phyloP scores from a whole-genome alignment of 1,140 invertebrate genomes.

The Lucilia cuprina region DNA sequence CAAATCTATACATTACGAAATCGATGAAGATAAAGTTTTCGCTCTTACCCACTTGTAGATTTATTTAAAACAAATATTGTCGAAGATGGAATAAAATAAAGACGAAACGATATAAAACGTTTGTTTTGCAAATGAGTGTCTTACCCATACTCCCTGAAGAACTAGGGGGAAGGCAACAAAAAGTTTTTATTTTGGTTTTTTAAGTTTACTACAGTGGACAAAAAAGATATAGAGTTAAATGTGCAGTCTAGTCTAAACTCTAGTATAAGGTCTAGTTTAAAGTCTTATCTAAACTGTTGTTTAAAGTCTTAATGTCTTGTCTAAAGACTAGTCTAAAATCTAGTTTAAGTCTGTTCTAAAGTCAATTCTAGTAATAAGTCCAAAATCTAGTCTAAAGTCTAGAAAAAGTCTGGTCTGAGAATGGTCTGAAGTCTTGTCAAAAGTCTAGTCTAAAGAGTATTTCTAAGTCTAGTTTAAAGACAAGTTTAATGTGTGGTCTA shows the following conservation, averaged over 20 bases:
- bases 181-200: not conserved
- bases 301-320: no score
- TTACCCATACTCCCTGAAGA: not conserved
- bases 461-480: no score
- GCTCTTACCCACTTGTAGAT: conserved; percentile 10
- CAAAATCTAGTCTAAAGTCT: no score
- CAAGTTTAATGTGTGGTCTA: no score
- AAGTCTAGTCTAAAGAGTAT: no score
- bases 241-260: no score
- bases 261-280: no score
- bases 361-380: not conserved
- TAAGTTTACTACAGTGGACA: not conserved
- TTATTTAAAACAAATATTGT: conserved; percentile 8
- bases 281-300: no score
- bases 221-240: not conserved
- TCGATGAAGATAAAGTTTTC: conserved; percentile 1
- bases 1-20: not conserved
- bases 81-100: conserved; percentile 41
- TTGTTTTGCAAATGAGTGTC: not conserved
- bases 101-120: not conserved
- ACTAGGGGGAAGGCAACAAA: not conserved
- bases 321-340: no score
- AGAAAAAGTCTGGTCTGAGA: no score
- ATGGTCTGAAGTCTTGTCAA: no score
- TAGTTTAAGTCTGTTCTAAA: no score